These are phyloP conservation scores for Cryptotermes secundus DNA, from an alignment of 1,140 invertebrate species.

Conservation along the genomic window DNA sequence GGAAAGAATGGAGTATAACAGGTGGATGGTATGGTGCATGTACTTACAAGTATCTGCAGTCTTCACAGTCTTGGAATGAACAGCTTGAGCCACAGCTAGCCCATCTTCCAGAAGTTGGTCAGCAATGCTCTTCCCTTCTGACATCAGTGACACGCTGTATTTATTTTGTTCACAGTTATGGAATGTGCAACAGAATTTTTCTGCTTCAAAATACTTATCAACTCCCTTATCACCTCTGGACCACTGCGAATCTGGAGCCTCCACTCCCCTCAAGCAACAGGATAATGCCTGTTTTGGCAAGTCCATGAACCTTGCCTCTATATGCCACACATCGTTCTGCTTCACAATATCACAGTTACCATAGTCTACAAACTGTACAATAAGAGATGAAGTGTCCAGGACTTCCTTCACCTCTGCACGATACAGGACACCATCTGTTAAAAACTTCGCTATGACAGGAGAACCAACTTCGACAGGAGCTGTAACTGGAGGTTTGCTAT, in stretches of 20 bases:
- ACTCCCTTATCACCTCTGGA: slow-evolving; percentile 48
- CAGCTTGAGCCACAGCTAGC: slow-evolving; percentile 44
- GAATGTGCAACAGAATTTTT: slow-evolving; percentile 55
- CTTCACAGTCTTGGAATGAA: not conserved
- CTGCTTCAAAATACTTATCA: slow-evolving; percentile 59
- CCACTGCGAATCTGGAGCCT: slow-evolving; percentile 56
- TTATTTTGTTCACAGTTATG: slow-evolving; percentile 50
- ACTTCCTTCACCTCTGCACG: slow-evolving; percentile 57
- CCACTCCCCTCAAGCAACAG: slow-evolving; percentile 61
- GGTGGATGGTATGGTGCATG: too few relatives aligned
- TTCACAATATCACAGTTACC: slow-evolving; percentile 66
- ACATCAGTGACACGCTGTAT: slow-evolving; percentile 54
- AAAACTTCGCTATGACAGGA: slow-evolving; percentile 64
- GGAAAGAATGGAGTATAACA: too few relatives aligned
- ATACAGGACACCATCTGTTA: slow-evolving; percentile 67
- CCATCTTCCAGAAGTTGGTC: slow-evolving; percentile 48
- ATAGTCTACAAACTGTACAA: slow-evolving; percentile 71
- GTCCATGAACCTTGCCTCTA: slow-evolving; percentile 64
- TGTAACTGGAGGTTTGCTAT: slow-evolving; percentile 48
- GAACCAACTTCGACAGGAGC: slow-evolving; percentile 50
- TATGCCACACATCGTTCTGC: slow-evolving; percentile 61
- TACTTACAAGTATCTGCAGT: not conserved
- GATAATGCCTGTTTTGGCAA: slow-evolving; percentile 67
- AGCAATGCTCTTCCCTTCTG: slow-evolving; percentile 46
- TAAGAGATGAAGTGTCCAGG: slow-evolving; percentile 61